phyloP scores from a whole-genome alignment of 1,140 invertebrate species.

The Zaprionus vittiger region DNA sequence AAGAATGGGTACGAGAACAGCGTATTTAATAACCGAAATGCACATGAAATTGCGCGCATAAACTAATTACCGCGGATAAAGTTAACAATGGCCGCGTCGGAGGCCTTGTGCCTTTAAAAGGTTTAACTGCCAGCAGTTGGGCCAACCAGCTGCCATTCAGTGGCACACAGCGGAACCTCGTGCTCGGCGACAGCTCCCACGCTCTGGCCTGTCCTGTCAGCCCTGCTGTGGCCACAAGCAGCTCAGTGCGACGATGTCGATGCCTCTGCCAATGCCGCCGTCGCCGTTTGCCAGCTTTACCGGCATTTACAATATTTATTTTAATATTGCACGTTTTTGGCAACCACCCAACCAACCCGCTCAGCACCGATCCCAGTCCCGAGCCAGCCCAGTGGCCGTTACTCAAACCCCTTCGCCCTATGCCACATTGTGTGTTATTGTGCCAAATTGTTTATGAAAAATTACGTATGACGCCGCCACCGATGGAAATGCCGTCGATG shows the following conservation, averaged over 20 bases:
- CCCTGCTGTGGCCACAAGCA: slow-evolving; percentile 64
- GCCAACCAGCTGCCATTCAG: slow-evolving; percentile 56
- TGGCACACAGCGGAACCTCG: slow-evolving; percentile 47
- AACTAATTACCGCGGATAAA: slow-evolving; percentile 81
- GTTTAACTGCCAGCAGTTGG: slow-evolving; percentile 45
- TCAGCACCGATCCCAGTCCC: neutral
- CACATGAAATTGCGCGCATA: slow-evolving; percentile 82
- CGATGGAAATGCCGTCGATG: slow-evolving; percentile 26
- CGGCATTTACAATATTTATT: slow-evolving; percentile 81
- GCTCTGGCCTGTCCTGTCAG: slow-evolving; percentile 3
- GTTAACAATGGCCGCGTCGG: slow-evolving; percentile 67
- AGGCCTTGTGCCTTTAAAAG: slow-evolving; percentile 46
- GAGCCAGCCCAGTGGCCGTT: neutral
- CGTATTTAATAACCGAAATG: slow-evolving; percentile 76
- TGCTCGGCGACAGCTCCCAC: slow-evolving; percentile 30
- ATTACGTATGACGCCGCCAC: slow-evolving; percentile 70
- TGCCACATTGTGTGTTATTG: slow-evolving; percentile 67
- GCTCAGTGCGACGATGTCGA: slow-evolving; percentile 52
- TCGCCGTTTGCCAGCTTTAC: slow-evolving; percentile 71
- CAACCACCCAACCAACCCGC: slow-evolving; percentile 21
- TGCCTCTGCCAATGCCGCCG: neutral
- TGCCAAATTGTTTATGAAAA: slow-evolving; percentile 83
- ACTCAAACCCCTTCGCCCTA: slow-evolving; percentile 19
- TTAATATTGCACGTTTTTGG: slow-evolving; percentile 62
- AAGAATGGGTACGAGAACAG: slow-evolving; percentile 28